Percentiles rank a stretch among this genome's conserved stretches.
Evolutionary conservation across 2,888 invertebrate genomes (phyloP).

Genomic region (Diogma glabrata): DNA sequence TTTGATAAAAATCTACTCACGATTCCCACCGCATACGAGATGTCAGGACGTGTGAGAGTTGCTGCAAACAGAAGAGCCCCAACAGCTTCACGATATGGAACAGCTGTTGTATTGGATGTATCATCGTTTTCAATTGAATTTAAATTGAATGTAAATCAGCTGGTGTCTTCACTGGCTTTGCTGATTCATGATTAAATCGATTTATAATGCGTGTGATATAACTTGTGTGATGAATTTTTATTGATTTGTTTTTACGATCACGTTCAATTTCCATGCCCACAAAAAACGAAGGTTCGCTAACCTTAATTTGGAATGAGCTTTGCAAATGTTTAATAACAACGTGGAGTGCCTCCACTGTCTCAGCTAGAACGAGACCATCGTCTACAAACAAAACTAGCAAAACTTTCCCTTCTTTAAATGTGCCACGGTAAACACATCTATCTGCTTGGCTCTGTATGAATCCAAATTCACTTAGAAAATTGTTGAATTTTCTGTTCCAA

Average conservation of each 20-base stretch:
- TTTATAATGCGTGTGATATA: constrained; percentile 13
- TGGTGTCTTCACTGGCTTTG: constrained; percentile 10
- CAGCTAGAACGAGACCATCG: too few species aligned
- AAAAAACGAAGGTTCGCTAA: neutral
- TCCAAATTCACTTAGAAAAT: constrained; percentile 4
- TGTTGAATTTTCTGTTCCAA: too few species aligned
- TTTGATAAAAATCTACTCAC: constrained; percentile 18
- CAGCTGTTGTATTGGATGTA: neutral
- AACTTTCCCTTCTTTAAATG: too few species aligned
- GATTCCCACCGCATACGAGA: constrained; percentile 19
- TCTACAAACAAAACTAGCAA: too few species aligned
- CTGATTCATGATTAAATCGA: constrained; percentile 6
- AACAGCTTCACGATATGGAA: constrained; percentile 18
- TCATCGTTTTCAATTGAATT: neutral
- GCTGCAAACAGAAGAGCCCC: constrained; percentile 20
- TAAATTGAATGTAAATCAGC: constrained; percentile 14
- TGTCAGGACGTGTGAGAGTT: constrained; percentile 20
- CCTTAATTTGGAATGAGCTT: neutral
- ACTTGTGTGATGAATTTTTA: constrained; percentile 12
- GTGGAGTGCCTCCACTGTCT: neutral
- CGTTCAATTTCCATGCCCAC: neutral
- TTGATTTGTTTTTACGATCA: neutral
- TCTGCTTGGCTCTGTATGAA: constrained; percentile 10
- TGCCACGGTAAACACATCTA: constrained; percentile 9
- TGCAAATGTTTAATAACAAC: too few species aligned